Evolutionary conservation across 1,140 invertebrate genomes (phyloP).

Genomic region (Phortica variegata): DNA sequence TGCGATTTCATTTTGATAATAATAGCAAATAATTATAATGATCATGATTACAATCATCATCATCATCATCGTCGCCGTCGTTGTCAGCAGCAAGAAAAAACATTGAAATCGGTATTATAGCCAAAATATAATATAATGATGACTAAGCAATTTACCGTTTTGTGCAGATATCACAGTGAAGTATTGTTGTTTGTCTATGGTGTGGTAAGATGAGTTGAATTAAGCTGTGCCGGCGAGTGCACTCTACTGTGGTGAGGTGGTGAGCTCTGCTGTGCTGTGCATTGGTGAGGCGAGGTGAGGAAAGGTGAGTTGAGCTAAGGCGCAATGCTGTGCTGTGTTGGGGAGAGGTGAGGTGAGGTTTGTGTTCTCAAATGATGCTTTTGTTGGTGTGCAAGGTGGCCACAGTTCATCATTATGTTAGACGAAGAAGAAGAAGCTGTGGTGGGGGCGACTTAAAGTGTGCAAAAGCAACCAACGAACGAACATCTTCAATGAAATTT

Average conservation of each 20-base stretch:
- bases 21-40: constrained; percentile 53
- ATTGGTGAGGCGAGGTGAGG: not conserved
- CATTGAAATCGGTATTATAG: constrained; percentile 9
- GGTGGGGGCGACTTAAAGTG: too few relatives aligned
- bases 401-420: not conserved
- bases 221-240: not conserved
- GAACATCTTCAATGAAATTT: constrained; percentile 48
- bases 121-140: constrained; percentile 20
- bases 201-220: too few relatives aligned
- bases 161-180: constrained; percentile 29
- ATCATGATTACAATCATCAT: constrained; percentile 48
- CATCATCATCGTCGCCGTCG: constrained; percentile 7
- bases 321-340: too few relatives aligned
- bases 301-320: too few relatives aligned
- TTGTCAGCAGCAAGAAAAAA: constrained; percentile 15
- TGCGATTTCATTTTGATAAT: constrained; percentile 53
- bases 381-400: constrained; percentile 1
- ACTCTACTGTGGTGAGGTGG: not conserved
- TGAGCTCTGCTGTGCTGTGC: too few relatives aligned
- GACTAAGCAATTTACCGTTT: constrained; percentile 52
- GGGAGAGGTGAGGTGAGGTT: not conserved
- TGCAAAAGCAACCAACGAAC: not conserved
- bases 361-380: not conserved
- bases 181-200: too few relatives aligned
- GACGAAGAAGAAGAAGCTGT: too few relatives aligned